These are phyloP conservation scores for Dolichoris vasculosae DNA, from an alignment of 1,140 invertebrate genomes.

Conservation along the genomic window DNA sequence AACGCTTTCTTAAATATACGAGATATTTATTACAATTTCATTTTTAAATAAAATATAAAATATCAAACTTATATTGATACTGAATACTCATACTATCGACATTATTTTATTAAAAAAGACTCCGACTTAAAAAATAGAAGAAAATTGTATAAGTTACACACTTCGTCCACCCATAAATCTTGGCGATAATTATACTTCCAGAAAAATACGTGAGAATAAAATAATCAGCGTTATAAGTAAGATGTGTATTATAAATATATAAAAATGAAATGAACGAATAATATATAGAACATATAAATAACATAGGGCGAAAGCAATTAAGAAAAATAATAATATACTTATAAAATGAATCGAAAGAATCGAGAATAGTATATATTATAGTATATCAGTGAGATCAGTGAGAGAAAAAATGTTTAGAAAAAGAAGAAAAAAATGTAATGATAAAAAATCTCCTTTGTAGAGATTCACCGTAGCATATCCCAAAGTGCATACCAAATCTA, in stretches of 20 bases:
- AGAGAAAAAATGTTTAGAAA: conserved; percentile 43
- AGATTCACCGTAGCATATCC: conserved; percentile 65
- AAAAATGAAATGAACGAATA: conserved; percentile 37
- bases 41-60: not conserved
- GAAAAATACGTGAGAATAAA: not conserved
- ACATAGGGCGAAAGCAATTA: not conserved
- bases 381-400: not conserved
- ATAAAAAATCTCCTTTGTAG: conserved; percentile 60
- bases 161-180: conserved; percentile 42
- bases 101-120: not conserved
- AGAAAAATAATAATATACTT: conserved; percentile 30
- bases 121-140: not conserved
- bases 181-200: conserved; percentile 51
- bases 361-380: conserved; percentile 13
- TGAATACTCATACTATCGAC: not conserved
- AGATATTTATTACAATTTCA: too few species aligned
- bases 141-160: conserved; percentile 16
- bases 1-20: not conserved
- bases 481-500: conserved; percentile 65
- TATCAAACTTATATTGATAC: too few species aligned
- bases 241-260: conserved; percentile 33
- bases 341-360: conserved; percentile 16
- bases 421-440: conserved; percentile 45
- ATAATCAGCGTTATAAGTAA: conserved; percentile 4
- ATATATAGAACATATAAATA: conserved; percentile 14